A percentile compares a stretch with the other conserved stretches of the same genome.
phyloP scores from a whole-genome alignment of 1,140 invertebrate species.

The Sinonovacula constricta region DNA sequence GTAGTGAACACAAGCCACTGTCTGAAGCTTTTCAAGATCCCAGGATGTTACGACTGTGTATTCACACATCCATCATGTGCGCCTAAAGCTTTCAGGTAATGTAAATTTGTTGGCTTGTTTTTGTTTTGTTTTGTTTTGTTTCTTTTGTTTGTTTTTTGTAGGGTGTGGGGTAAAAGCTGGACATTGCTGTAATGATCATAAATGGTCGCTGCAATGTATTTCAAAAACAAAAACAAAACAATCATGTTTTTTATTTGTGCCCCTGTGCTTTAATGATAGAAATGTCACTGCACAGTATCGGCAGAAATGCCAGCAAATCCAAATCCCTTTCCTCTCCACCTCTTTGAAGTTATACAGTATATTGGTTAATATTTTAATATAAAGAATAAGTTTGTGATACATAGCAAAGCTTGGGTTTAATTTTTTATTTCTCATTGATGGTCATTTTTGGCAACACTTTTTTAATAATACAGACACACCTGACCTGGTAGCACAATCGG shows the following conservation, averaged over 20 bases:
- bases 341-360: background rate
- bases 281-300: too few relatives aligned
- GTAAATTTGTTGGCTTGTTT: background rate
- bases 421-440: too few relatives aligned
- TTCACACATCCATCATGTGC: conserved; percentile 33
- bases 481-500: too few relatives aligned
- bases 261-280: too few relatives aligned
- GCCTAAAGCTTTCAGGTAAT: conserved; percentile 58
- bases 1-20: conserved; percentile 28
- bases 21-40: conserved; percentile 60
- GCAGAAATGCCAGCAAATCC: too few relatives aligned
- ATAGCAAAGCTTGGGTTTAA: too few relatives aligned
- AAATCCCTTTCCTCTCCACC: background rate
- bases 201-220: too few relatives aligned
- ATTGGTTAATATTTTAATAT: too few relatives aligned
- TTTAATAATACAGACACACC: too few relatives aligned
- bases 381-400: too few relatives aligned
- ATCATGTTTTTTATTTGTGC: background rate
- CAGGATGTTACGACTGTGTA: conserved; percentile 66
- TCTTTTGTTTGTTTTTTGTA: background rate
- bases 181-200: too few relatives aligned
- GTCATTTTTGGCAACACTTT: too few relatives aligned
- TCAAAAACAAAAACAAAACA: background rate
- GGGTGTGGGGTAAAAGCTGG: background rate
- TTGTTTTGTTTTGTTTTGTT: background rate